Evolutionary conservation across 2,888 invertebrate species (phyloP).

Genomic region (Drosophila planitibia): DNA sequence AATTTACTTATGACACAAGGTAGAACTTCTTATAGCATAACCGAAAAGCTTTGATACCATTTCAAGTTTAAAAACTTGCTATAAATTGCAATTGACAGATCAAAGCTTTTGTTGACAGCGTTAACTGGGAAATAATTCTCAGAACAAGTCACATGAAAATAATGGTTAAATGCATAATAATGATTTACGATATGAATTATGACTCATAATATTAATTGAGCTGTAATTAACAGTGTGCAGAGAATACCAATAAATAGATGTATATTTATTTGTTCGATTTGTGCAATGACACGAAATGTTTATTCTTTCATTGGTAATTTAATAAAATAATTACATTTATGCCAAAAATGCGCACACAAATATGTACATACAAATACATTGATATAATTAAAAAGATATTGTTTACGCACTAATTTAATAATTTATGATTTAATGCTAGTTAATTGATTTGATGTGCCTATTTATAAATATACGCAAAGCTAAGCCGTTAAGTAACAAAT

Average conservation of each 20-base stretch:
- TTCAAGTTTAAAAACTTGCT: slow-evolving; percentile 22
- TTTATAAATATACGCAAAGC: slow-evolving; percentile 32
- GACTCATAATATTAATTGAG: slow-evolving; percentile 24
- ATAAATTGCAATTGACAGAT: slow-evolving; percentile 16
- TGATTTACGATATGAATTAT: slow-evolving; percentile 19
- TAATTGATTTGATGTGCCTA: slow-evolving; percentile 62
- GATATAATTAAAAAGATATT: slow-evolving; percentile 31
- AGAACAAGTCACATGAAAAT: slow-evolving; percentile 24
- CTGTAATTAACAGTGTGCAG: slow-evolving; percentile 45
- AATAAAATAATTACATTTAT: slow-evolving; percentile 69
- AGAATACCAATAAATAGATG: slow-evolving; percentile 15
- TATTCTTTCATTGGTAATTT: slow-evolving; percentile 61
- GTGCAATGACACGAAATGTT: slow-evolving; percentile 72
- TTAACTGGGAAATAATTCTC: not conserved
- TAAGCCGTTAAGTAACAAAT: slow-evolving; percentile 32
- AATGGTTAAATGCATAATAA: slow-evolving; percentile 8
- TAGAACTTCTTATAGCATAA: slow-evolving; percentile 30
- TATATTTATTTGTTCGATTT: slow-evolving; percentile 34
- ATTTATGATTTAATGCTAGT: slow-evolving; percentile 63
- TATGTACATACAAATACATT: slow-evolving; percentile 27
- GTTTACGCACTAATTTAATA: slow-evolving; percentile 54
- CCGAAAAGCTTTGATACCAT: slow-evolving; percentile 15
- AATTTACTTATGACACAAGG: slow-evolving; percentile 11
- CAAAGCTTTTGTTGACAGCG: slow-evolving; percentile 11
- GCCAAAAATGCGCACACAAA: slow-evolving; percentile 26